These are phyloP conservation scores for Eulacestoma nigropectus DNA, from an alignment of 2,113 vertebrate genomes.

Conservation along the genomic window DNA sequence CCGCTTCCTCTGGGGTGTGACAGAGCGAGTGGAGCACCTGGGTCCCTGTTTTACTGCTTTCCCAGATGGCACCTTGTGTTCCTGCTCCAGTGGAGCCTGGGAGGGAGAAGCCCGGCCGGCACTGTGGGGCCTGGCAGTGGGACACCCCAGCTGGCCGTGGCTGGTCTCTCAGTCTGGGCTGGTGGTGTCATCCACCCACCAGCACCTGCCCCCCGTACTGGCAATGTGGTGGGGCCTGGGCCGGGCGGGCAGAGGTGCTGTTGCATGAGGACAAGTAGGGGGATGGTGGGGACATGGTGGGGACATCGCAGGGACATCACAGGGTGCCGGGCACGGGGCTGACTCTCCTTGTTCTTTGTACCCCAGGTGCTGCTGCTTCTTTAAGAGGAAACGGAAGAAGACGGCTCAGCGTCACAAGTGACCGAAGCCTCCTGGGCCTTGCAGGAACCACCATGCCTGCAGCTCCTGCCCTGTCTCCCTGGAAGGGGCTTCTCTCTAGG, in stretches of 20 bases:
- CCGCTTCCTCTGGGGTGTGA: neutral
- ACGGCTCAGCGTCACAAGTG: constrained; percentile 95
- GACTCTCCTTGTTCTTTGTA: constrained; percentile 63
- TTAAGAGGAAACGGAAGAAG: constrained; percentile 99
- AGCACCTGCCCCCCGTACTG: neutral
- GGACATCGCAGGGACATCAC: neutral
- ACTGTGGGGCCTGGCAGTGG: neutral
- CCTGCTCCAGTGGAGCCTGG: neutral
- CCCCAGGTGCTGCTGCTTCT: constrained; percentile 99
- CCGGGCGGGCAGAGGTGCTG: rapidly evolving
- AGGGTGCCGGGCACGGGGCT: neutral
- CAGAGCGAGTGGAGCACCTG: neutral
- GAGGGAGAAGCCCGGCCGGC: neutral
- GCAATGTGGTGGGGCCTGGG: rapidly evolving
- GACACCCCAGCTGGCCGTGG: neutral
- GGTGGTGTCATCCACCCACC: neutral
- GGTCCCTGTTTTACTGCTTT: neutral
- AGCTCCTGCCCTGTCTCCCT: constrained; percentile 75
- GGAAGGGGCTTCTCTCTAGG: constrained; percentile 74
- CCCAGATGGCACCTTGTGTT: neutral
- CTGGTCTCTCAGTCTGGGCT: neutral
- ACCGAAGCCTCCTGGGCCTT: constrained; percentile 75
- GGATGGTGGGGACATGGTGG: neutral
- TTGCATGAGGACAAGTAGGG: neutral
- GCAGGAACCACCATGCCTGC: constrained; percentile 62